Base-by-base conservation (phyloP, 2,113 vertebrate genomes). In the Cichladusa arquata region DNA sequence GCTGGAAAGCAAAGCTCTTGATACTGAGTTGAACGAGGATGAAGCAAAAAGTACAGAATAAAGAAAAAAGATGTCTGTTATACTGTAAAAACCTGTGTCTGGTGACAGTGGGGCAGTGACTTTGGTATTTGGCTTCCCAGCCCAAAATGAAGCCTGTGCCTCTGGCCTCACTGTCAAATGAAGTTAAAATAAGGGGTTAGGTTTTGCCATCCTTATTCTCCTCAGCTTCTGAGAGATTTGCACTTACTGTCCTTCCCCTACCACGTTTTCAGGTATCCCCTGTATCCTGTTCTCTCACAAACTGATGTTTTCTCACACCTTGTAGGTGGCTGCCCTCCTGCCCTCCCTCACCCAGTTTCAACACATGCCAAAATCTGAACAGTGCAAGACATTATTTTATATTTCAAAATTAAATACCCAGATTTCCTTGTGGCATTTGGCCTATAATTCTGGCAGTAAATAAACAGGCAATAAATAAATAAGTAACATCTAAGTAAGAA, bases 281-380 rank as follows among this genome's bases (percentile, higher is more conserved):
- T 0, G 0, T 11, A 34, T n/a, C 29, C n/a, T 1, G 0, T 8
- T 48, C 42, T 36, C 66, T 44, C 26, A 34, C 1, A 0, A 64
- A 42, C 1, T 47, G 22, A 57, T 19, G 16, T 81, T 18, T 74
- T 66, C 34, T 47, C 4, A 1, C 29, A 47, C 33, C 28, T 50
- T 50, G 16, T 14, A 40, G 14, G 26, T 50, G 12, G 10, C 51
- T 33, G 18, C 26, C 34, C 42, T 53, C n/a, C 51, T 42, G 22
- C 17, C 45, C 38, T 44, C 45, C 33, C 50, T 57, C 5, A 67
- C 11, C 3, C 8, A 2, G n/a, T 6, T 72, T 38, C 34, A 72
- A 67, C 5, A 16, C 13, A 6, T 4, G 17, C 33, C 54, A 71
- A 62, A 60, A 91, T 48, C 66, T 60, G 18, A 84, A 86, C 12